Conservation (phyloP, 2,113 vertebrate genomes). For the Thomomys bottae region DNA sequence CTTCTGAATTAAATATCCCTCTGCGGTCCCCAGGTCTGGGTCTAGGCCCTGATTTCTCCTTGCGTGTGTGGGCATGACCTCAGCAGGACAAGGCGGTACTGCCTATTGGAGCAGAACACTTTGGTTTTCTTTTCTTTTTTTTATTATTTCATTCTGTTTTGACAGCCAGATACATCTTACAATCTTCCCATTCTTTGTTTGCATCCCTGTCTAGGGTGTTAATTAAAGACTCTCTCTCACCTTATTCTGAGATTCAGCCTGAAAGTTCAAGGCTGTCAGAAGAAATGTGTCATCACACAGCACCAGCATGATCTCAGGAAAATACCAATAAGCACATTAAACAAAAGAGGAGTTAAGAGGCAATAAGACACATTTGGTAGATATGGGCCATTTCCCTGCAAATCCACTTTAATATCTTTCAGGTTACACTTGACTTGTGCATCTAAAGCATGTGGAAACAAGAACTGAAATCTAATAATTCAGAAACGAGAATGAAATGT, state of each 20-base stretch:
- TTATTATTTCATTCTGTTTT: conserved; percentile 70
- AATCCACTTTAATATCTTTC: conserved; percentile 77
- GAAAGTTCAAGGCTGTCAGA: conserved; percentile 67
- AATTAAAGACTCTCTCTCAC: conserved; percentile 73
- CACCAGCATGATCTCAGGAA: conserved; percentile 62
- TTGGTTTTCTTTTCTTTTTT: too few species aligned
- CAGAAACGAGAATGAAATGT: conserved; percentile 68
- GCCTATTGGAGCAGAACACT: background rate
- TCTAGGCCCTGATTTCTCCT: background rate
- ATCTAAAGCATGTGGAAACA: conserved; percentile 64
- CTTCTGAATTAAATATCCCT: conserved; percentile 31
- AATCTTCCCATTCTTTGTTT: conserved; percentile 58
- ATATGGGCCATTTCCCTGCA: conserved; percentile 72
- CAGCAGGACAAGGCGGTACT: background rate
- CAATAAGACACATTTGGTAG: conserved; percentile 63
- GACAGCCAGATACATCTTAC: conserved; percentile 65
- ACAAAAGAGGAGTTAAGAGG: conserved; percentile 74
- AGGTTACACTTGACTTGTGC: conserved; percentile 73
- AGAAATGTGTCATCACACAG: conserved; percentile 74
- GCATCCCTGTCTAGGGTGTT: conserved; percentile 43
- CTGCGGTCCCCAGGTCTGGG: background rate
- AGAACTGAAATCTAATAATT: conserved; percentile 66
- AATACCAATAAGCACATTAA: conserved; percentile 80
- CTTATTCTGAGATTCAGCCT: conserved; percentile 52
- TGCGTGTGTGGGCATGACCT: background rate